Conservation (phyloP, 2,113 vertebrate species). For the Calidris pygmaea region DNA sequence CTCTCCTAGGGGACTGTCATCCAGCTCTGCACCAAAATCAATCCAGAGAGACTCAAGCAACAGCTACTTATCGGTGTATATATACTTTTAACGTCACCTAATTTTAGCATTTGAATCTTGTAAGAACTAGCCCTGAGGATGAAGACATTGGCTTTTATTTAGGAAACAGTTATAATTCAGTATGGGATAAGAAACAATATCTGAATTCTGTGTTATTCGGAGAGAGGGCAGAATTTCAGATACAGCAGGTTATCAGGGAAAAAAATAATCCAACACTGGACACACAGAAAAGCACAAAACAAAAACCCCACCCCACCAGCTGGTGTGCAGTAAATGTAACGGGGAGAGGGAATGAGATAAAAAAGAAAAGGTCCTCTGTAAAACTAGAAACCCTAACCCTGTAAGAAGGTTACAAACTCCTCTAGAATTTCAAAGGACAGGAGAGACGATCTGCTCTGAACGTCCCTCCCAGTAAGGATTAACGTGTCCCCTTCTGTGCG, state of each 20-base stretch:
- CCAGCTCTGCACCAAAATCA: background rate
- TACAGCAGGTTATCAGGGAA: background rate
- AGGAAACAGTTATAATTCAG: background rate
- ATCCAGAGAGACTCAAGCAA: background rate
- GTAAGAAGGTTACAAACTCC: background rate
- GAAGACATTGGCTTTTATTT: background rate
- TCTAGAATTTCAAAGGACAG: background rate
- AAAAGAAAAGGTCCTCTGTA: background rate
- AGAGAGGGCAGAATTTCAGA: background rate
- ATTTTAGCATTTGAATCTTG: background rate
- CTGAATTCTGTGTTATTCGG: fast-evolving
- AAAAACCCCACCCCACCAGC: background rate
- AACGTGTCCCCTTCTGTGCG: fast-evolving
- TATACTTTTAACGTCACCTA: background rate
- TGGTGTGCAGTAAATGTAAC: background rate
- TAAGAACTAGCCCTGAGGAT: background rate
- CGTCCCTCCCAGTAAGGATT: background rate
- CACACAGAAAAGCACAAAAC: background rate
- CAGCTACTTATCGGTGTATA: background rate
- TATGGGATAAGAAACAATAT: background rate
- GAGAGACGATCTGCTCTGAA: background rate
- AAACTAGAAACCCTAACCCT: background rate
- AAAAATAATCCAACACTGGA: background rate
- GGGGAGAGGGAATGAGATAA: too few species aligned
- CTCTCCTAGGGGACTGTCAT: background rate